Percentiles rank a stretch among this genome's conserved stretches.
Conservation (phyloP, 92 coral and sea anemone genomes). For the Porites cylindrica region DNA sequence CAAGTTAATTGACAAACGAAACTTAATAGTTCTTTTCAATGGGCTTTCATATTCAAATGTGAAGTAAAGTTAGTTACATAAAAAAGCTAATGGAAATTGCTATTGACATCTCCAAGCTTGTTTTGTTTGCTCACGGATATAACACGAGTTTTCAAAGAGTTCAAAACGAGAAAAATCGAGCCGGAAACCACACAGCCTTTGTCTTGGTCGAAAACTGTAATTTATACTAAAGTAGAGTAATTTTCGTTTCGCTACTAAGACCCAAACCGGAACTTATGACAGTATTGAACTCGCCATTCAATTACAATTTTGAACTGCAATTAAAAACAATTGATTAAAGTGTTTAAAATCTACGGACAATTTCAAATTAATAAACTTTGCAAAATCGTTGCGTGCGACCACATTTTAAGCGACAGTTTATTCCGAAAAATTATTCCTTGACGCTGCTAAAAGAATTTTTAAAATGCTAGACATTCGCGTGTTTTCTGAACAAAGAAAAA, state of each 20-base stretch:
- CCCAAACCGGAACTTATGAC: slow-evolving; percentile 37
- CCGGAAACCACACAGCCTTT: slow-evolving; percentile 23
- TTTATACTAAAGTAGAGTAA: slow-evolving; percentile 21
- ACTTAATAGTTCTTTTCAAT: slow-evolving; percentile 54
- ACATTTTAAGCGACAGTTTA: background rate
- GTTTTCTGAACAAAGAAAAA: slow-evolving; percentile 31
- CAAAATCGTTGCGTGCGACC: background rate
- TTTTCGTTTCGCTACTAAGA: slow-evolving; percentile 37
- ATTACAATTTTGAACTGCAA: slow-evolving; percentile 56
- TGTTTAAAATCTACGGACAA: slow-evolving; percentile 39
- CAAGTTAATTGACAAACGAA: slow-evolving; percentile 74
- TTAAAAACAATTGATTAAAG: slow-evolving; percentile 48
- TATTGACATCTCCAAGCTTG: slow-evolving; percentile 44
- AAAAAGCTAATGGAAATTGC: slow-evolving; percentile 69
- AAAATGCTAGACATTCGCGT: slow-evolving; percentile 37
- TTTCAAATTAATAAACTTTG: slow-evolving; percentile 31
- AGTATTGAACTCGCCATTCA: slow-evolving; percentile 26
- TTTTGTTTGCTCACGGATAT: slow-evolving; percentile 49
- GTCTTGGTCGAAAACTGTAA: slow-evolving; percentile 41
- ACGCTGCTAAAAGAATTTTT: background rate
- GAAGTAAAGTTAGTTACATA: slow-evolving; percentile 62
- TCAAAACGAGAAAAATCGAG: slow-evolving; percentile 14
- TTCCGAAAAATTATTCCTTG: background rate
- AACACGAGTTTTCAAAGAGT: slow-evolving; percentile 36
- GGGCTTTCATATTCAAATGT: slow-evolving; percentile 78